phyloP scores from a whole-genome alignment of 2,888 invertebrate species.

The Hartigia nigra region DNA sequence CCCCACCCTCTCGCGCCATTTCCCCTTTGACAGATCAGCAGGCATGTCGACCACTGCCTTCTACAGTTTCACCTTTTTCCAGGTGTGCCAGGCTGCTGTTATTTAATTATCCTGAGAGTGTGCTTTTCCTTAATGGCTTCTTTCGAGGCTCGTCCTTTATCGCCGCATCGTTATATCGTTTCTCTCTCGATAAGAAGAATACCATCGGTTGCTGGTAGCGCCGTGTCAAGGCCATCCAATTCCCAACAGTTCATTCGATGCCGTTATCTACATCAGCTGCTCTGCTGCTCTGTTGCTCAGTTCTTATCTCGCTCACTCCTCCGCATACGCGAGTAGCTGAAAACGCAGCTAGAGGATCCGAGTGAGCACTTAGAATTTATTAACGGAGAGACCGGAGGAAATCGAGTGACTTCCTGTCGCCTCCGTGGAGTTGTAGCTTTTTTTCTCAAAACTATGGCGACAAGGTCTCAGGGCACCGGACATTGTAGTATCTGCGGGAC shows the following conservation, averaged over 20 bases:
- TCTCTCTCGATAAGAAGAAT: background rate
- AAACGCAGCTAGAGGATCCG: background rate
- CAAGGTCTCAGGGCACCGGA: background rate
- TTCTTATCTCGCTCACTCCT: background rate
- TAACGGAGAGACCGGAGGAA: background rate
- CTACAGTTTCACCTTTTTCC: background rate
- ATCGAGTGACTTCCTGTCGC: background rate
- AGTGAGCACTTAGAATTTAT: background rate
- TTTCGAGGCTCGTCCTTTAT: background rate
- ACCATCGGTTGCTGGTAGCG: background rate
- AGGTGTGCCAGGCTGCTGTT: background rate
- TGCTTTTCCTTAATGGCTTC: background rate
- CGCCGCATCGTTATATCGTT: background rate
- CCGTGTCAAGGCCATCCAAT: background rate
- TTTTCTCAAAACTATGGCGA: background rate
- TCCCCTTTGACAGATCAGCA: background rate
- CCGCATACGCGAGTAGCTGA: background rate
- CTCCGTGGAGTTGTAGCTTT: background rate
- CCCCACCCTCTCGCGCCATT: background rate
- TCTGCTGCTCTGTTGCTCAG: background rate
- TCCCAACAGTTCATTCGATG: background rate
- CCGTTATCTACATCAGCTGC: background rate
- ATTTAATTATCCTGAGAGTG: background rate
- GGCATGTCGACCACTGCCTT: background rate
- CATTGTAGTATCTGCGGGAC: background rate